Percentiles rank a stretch among this genome's conserved stretches.
phyloP scores from a whole-genome alignment of 2,888 invertebrate genomes.

The Eristalis tenax region DNA sequence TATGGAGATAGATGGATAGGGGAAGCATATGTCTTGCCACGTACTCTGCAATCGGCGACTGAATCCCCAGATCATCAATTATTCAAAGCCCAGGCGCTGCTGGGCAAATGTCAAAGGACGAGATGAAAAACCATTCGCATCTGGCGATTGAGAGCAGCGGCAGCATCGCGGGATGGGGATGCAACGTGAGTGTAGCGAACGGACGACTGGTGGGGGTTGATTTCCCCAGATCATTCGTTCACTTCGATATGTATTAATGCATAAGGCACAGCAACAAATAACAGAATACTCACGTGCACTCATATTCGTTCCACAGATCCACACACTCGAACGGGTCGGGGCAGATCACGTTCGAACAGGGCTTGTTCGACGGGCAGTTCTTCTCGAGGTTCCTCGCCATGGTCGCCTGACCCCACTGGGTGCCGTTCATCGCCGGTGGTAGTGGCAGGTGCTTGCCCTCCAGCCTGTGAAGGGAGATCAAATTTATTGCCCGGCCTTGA shows the following conservation, averaged over 20 bases:
- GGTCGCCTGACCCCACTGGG: slow-evolving; percentile 97
- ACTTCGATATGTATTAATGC: not conserved
- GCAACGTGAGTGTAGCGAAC: slow-evolving; percentile 3
- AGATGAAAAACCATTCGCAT: not conserved
- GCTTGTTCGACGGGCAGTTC: slow-evolving; percentile 96
- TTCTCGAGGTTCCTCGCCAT: slow-evolving; percentile 95
- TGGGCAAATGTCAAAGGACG: slow-evolving; percentile 6
- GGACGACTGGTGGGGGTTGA: not conserved
- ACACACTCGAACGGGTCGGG: slow-evolving; percentile 96
- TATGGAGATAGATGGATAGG: slow-evolving; percentile 50
- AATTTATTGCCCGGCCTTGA: not conserved
- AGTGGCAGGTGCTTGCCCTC: slow-evolving; percentile 97
- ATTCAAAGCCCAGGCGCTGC: slow-evolving; percentile 13
- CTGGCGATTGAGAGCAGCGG: slow-evolving; percentile 26
- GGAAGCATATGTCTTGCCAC: slow-evolving; percentile 16
- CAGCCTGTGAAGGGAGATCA: slow-evolving; percentile 83
- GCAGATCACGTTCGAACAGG: slow-evolving; percentile 96
- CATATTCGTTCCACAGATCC: slow-evolving; percentile 98
- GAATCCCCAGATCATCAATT: slow-evolving; percentile 45
- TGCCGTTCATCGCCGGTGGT: slow-evolving; percentile 96
- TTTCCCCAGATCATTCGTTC: slow-evolving; percentile 4
- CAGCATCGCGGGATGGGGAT: not conserved
- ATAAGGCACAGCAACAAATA: not conserved
- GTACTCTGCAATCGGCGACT: slow-evolving; percentile 32
- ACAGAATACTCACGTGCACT: slow-evolving; percentile 94